A percentile compares a stretch with the other conserved stretches of the same genome.
These are phyloP conservation scores for Abramis brama DNA, from an alignment of 2,113 vertebrate genomes.

Conservation along the genomic window DNA sequence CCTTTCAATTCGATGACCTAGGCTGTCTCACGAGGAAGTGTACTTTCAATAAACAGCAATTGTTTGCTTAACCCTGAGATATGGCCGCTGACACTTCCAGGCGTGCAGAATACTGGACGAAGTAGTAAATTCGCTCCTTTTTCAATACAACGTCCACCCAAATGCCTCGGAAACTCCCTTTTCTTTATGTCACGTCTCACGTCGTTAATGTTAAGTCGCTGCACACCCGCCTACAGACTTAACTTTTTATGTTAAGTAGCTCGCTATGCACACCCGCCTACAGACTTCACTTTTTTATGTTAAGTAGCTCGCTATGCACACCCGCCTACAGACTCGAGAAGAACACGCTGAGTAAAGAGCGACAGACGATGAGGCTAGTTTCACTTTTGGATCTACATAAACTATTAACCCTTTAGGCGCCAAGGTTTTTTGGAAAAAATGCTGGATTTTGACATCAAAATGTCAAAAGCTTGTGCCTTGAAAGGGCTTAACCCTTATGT, in stretches of 20 bases:
- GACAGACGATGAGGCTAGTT: background rate
- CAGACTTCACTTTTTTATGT: too few species aligned
- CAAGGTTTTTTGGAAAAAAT: too few species aligned
- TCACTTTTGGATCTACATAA: background rate
- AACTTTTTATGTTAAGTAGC: too few species aligned
- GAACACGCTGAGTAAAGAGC: background rate
- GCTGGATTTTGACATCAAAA: too few species aligned
- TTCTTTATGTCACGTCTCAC: slow-evolving; percentile 16
- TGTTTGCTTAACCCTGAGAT: background rate
- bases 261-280: too few species aligned
- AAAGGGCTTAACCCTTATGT: too few species aligned
- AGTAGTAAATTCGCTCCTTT: slow-evolving; percentile 1
- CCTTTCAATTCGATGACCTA: slow-evolving; percentile 19
- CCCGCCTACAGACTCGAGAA: too few species aligned
- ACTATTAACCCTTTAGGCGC: too few species aligned
- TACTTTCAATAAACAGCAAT: background rate
- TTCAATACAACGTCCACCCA: slow-evolving; percentile 31
- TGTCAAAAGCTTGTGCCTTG: too few species aligned
- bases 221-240: background rate
- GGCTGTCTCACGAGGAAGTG: background rate
- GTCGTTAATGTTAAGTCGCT: background rate
- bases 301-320: too few species aligned
- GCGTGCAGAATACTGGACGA: slow-evolving; percentile 2
- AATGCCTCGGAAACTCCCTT: slow-evolving; percentile 28
- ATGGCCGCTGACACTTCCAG: background rate